These are phyloP conservation scores for Pseudochirops cupreus DNA, from an alignment of 2,797 vertebrate species.

Conservation along the genomic window DNA sequence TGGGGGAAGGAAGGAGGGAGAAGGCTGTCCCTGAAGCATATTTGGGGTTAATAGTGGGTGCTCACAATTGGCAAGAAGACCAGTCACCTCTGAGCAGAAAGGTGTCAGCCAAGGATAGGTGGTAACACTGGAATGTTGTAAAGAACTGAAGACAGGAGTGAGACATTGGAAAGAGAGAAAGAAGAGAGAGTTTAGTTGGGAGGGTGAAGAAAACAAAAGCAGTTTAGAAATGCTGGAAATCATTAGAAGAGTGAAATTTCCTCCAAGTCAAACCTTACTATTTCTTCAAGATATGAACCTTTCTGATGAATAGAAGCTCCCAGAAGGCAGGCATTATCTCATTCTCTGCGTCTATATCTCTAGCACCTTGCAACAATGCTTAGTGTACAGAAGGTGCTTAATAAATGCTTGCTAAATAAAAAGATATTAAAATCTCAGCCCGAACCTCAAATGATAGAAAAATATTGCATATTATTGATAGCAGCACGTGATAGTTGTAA, in stretches of 20 bases:
- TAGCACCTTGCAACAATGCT: not conserved
- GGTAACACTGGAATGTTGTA: constrained; percentile 91
- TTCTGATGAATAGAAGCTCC: constrained; percentile 54
- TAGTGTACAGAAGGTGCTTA: not conserved
- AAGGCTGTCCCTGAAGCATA: constrained; percentile 61
- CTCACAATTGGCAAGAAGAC: constrained; percentile 86
- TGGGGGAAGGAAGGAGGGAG: not conserved
- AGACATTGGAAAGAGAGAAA: constrained; percentile 82
- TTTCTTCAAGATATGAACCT: constrained; percentile 47
- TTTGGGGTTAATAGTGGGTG: constrained; percentile 81
- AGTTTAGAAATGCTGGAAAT: constrained; percentile 30
- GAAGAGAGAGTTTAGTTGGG: constrained; percentile 80
- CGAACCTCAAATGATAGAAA: not conserved
- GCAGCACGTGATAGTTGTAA: not conserved
- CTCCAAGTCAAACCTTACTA: not conserved
- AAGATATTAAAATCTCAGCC: not conserved
- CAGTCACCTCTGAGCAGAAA: constrained; percentile 92
- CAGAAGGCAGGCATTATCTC: not conserved
- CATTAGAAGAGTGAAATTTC: not conserved
- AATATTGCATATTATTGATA: not conserved
- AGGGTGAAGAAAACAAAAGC: not conserved
- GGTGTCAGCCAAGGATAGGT: constrained; percentile 90
- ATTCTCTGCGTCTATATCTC: not conserved
- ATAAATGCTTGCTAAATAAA: not conserved
- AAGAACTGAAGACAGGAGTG: constrained; percentile 87